Conservation (phyloP, 2,113 vertebrate genomes). For the Chinchilla lanigera region DNA sequence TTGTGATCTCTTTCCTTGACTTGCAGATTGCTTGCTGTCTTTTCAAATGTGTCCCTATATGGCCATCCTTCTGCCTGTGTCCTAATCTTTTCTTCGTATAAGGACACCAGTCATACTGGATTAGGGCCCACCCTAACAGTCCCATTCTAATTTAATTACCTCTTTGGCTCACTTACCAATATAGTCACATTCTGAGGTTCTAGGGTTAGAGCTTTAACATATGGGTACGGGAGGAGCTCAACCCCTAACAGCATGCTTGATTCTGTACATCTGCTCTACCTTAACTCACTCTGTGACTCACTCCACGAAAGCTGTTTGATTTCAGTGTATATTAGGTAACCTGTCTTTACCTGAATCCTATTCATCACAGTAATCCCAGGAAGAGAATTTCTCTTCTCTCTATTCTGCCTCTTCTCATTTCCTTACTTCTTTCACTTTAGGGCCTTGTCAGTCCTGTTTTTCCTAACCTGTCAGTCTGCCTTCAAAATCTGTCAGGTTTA, state of each 20-base stretch:
- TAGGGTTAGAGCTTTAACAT: background rate
- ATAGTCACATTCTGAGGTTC: background rate
- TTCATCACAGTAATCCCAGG: background rate
- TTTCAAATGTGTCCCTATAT: background rate
- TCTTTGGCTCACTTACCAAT: background rate
- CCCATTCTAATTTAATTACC: background rate
- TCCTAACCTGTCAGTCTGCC: background rate
- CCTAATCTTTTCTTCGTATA: background rate
- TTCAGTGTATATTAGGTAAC: background rate
- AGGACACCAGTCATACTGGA: background rate
- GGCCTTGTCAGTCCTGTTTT: background rate
- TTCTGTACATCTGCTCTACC: background rate
- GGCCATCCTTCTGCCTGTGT: background rate
- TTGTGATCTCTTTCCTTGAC: background rate
- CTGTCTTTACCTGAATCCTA: background rate
- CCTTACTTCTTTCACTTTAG: background rate
- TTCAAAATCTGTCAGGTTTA: background rate
- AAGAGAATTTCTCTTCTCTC: background rate
- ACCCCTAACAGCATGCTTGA: background rate
- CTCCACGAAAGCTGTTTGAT: background rate
- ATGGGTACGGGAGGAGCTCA: background rate
- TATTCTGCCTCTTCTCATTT: background rate
- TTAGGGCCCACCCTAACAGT: background rate
- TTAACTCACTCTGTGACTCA: background rate
- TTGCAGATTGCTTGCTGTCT: background rate